Conservation (phyloP, 2,888 invertebrate genomes). For the Torymus aiolomorphi region DNA sequence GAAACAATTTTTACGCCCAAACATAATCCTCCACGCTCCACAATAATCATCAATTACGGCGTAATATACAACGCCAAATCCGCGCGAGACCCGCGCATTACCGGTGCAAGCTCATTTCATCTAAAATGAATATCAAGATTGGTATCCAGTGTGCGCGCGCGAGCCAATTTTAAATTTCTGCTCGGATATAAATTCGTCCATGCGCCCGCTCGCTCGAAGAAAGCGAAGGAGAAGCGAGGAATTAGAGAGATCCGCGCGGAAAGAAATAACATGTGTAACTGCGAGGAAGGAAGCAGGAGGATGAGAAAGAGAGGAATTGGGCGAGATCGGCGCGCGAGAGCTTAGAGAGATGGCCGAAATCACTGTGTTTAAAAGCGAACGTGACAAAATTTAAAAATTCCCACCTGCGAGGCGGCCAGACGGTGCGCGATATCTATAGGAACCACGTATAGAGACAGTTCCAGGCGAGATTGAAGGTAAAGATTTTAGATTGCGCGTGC, state of each 20-base stretch:
- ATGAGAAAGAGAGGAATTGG: conserved; percentile 52
- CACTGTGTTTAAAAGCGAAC: conserved; percentile 76
- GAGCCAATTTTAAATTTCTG: conserved; percentile 21
- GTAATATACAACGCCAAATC: neutral
- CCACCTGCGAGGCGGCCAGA: neutral
- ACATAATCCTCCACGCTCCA: too few relatives aligned
- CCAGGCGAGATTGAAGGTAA: too few relatives aligned
- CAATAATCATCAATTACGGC: neutral
- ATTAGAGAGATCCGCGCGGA: conserved; percentile 56
- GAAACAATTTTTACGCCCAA: too few relatives aligned
- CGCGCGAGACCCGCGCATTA: too few relatives aligned
- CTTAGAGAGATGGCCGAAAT: conserved; percentile 69
- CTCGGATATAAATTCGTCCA: conserved; percentile 11
- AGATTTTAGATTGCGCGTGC: too few relatives aligned
- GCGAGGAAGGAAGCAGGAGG: conserved; percentile 48
- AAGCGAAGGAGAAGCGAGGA: conserved; percentile 21
- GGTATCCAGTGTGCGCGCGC: too few relatives aligned
- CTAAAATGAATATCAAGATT: neutral
- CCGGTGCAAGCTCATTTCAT: too few relatives aligned
- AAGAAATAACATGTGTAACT: conserved; percentile 65
- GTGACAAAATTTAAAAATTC: conserved; percentile 75
- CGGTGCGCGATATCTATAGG: too few relatives aligned
- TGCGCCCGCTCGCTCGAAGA: neutral
- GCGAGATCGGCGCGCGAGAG: conserved; percentile 55
- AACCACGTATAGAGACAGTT: too few relatives aligned